Base-by-base conservation (phyloP, 2,888 invertebrate genomes). In the Euplagia quadripunctaria region DNA sequence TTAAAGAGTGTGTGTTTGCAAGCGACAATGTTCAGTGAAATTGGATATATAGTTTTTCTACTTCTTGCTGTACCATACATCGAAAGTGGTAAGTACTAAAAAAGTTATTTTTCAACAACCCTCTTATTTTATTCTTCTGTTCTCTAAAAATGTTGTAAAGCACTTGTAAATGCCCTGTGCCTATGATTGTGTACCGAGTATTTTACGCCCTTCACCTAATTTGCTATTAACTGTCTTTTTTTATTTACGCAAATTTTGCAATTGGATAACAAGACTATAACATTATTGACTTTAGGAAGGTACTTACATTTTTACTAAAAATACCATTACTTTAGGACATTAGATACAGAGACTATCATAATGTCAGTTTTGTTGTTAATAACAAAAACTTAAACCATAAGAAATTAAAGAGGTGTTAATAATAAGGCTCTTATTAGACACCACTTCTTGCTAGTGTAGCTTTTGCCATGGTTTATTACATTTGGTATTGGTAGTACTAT, bases 41-140 rank as follows among this genome's bases (percentile, higher is more conserved):
- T 96, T 96, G 96, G 96, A 96, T 97, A 97, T 94, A 96, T 97
- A 93, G 95, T 97, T 90, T 97, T 97, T 94, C 95, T 97, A 93
- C 96, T 97, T 90, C 96, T 97, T 90, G 96, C 97, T 90, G 96
- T 97, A 90, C 97, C 97, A 87, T 97, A 97, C 93, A 97, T 97
- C 91, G 97, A 97, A 94, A 97, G 97, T 94, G 97, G 97, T 97
- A 90, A 97, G 97, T 96, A 42, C 68, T 52, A 74, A 78, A 71
- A 65, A 75, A 74, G 68, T 73, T 73, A 77, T 76, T 79, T 46
- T 79, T 74, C 71, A 75, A 65, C 76, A 79, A 80, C 73, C 73
- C 76, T 83, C 74, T 76, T 82, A 76, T 69, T 79, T 73, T 77
- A 77, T 82, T 83, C 77, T 70, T 78, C 82, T 79, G 79, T 78